phyloP scores from a whole-genome alignment of 2,888 invertebrate genomes.

The Halictus ligatus region DNA sequence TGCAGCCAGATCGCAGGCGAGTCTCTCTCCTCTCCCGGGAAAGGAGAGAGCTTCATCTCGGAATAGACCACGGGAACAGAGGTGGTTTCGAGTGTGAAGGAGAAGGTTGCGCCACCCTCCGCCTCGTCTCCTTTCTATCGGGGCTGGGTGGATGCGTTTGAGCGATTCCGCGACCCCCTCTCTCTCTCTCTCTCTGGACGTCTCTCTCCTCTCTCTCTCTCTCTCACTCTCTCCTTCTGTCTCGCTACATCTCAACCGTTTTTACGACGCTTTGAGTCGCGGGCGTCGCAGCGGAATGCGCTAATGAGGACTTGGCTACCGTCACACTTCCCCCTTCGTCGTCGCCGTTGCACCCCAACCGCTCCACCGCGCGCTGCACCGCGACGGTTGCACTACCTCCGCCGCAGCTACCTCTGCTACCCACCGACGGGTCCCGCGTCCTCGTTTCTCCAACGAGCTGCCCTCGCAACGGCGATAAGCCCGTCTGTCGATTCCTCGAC shows the following conservation, averaged over 20 bases:
- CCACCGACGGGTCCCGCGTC: slow-evolving; percentile 7
- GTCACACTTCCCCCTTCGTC: slow-evolving; percentile 79
- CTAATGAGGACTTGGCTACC: slow-evolving; percentile 84
- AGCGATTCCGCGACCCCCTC: slow-evolving; percentile 39
- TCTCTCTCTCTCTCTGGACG: not conserved
- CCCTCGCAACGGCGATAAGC: not conserved
- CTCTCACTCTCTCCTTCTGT: slow-evolving; percentile 56
- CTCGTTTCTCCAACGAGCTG: slow-evolving; percentile 6
- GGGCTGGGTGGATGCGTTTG: slow-evolving; percentile 53
- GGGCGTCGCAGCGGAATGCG: slow-evolving; percentile 84
- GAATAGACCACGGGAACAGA: slow-evolving; percentile 55
- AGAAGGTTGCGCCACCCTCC: slow-evolving; percentile 40
- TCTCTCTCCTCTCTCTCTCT: slow-evolving; percentile 39
- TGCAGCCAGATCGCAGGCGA: slow-evolving; percentile 33
- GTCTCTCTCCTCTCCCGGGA: slow-evolving; percentile 25
- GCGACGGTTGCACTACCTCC: slow-evolving; percentile 30
- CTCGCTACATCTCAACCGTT: slow-evolving; percentile 82
- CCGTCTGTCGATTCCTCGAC: not conserved
- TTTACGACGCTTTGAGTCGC: slow-evolving; percentile 84
- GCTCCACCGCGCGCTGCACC: slow-evolving; percentile 28
- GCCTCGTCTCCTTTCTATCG: slow-evolving; percentile 44
- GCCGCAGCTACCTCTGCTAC: slow-evolving; percentile 12
- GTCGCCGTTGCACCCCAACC: slow-evolving; percentile 68
- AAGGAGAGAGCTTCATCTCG: slow-evolving; percentile 45
- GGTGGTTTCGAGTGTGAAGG: slow-evolving; percentile 43